Base-by-base conservation (phyloP, 2,113 vertebrate genomes). In the Plestiodon gilberti region DNA sequence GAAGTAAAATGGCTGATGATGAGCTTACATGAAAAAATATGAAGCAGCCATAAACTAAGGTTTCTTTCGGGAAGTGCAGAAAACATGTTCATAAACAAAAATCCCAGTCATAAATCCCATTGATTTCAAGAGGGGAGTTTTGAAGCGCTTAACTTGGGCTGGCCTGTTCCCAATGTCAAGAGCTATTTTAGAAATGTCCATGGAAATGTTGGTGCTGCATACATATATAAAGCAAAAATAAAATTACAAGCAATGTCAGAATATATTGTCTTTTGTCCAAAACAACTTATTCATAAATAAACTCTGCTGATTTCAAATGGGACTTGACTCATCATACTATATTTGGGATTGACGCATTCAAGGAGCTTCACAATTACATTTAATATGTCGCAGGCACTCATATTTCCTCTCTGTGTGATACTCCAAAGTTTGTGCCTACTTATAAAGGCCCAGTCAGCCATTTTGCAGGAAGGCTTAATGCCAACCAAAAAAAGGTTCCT, bases 381-480 rank as follows among this genome's bases (percentile, higher is more conserved):
- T 23, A 77, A 55, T 52, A 48, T 30, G 40, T 14, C 5, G 0
- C 9, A 38, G 33, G 52, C 2, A 28, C n/a, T 33, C 18, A 0
- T 43, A 25, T 76, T 84, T n/a, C 6, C 13, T 80, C 30, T 52
- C 30, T 52, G 25, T 65, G 18, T 11, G 22, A 2, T 77, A 15
- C 75, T 78, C 3, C 15, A 67, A 28, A 65, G 2, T 33, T 2
- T 22, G 6, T 57, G 18, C 33, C 14, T 55, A 74, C 82, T 14
- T 74, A 30, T 2, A 25, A 81, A 1, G 67, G 83, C 82, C 70
- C 35, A 57, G 30, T 4, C 35, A 35, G 87, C 62, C 74, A 15
- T 18, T 35, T 25, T 64, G 52, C 6, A 82, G 69, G 38, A 86
- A 33, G 43, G 85, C 88, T 82, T 83, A 38, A 80, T 87, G 77